Evolutionary conservation across 2,113 vertebrate genomes (phyloP).

Genomic region (Anser brachyrhynchus): DNA sequence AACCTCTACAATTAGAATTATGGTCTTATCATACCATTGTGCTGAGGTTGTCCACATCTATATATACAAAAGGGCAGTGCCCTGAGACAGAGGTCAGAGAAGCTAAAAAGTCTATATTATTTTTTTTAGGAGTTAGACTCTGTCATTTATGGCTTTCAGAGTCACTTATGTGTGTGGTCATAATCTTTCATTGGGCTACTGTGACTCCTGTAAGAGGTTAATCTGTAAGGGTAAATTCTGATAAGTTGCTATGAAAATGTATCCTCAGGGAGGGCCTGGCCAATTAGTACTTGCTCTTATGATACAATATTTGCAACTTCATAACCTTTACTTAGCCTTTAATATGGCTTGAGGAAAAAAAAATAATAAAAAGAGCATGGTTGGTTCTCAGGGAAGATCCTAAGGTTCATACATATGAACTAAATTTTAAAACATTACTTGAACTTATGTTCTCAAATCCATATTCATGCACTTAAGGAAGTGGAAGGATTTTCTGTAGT

Average conservation of each 20-base stretch:
- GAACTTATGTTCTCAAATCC: not conserved
- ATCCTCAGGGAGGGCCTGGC: not conserved
- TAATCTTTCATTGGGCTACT: not conserved
- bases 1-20: not conserved
- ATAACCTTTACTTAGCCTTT: conserved; percentile 28
- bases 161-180: not conserved
- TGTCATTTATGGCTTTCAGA: not conserved
- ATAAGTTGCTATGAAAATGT: conserved; percentile 14
- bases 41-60: not conserved
- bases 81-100: not conserved
- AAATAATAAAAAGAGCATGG: not conserved
- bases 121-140: conserved; percentile 3
- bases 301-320: conserved; percentile 29
- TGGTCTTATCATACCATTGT: not conserved
- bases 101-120: not conserved
- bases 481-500: not conserved
- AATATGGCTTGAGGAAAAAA: not conserved
- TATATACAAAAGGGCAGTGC: not conserved
- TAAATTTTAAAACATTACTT: conserved; percentile 22
- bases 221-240: conserved; percentile 51
- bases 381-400: not conserved
- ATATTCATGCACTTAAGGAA: not conserved
- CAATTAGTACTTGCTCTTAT: not conserved
- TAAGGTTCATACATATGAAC: conserved; percentile 5
- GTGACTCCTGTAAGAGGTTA: conserved; percentile 17